Evolutionary conservation across 2,113 vertebrate species (phyloP).

Genomic region (Pan paniscus): DNA sequence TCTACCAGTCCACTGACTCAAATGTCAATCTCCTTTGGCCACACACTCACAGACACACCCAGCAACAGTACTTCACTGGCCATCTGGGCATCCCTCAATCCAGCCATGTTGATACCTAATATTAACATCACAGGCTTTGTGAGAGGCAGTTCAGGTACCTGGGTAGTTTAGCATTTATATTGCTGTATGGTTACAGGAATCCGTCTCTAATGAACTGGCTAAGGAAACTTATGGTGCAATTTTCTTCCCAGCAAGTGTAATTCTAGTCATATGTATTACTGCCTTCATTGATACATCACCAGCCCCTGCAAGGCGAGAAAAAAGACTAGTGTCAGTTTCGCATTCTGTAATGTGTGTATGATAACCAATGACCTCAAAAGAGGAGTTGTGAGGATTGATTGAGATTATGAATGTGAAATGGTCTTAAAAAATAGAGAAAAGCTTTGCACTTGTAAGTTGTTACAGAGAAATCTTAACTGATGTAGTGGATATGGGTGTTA

Average conservation of each 20-base stretch:
- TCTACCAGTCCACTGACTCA: too few species aligned
- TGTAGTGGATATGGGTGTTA: background rate
- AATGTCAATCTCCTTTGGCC: too few species aligned
- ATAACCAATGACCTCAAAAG: background rate
- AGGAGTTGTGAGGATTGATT: background rate
- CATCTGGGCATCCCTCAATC: too few species aligned
- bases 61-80: too few species aligned
- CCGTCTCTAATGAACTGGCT: background rate
- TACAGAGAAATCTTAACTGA: background rate
- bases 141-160: background rate
- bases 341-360: background rate
- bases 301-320: background rate
- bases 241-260: background rate
- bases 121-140: too few species aligned
- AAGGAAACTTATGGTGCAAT: background rate
- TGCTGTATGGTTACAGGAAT: background rate
- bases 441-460: background rate
- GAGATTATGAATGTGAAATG: background rate
- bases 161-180: background rate
- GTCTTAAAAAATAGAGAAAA: background rate
- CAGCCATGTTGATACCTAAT: too few species aligned
- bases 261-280: background rate
- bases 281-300: background rate
- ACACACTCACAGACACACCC: too few species aligned
- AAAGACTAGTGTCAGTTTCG: background rate